phyloP scores from a whole-genome alignment of 2,113 vertebrate genomes.

The Corythornis vintsioides region DNA sequence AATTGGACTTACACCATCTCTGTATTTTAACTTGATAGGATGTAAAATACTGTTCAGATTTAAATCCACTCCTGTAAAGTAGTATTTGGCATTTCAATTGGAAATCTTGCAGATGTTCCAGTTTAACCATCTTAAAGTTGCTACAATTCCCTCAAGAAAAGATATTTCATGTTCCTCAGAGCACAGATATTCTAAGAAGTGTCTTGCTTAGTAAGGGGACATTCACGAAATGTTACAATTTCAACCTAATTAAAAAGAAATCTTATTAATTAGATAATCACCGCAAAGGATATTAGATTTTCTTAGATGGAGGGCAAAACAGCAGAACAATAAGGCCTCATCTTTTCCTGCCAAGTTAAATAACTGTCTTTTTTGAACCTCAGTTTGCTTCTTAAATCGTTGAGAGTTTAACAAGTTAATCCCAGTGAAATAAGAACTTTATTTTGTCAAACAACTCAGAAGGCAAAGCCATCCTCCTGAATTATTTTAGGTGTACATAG shows the following conservation, averaged over 20 bases:
- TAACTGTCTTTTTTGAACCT: neutral
- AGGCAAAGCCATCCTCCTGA: neutral
- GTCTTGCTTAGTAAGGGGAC: conserved; percentile 58
- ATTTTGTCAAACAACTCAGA: neutral
- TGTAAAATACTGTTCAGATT: neutral
- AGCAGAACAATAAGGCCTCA: neutral
- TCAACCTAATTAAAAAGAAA: conserved; percentile 72
- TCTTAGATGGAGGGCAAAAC: conserved; percentile 49
- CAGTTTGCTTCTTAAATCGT: neutral
- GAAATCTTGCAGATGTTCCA: conserved; percentile 59
- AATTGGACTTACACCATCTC: neutral
- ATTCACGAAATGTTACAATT: conserved; percentile 63
- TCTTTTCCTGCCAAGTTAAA: conserved; percentile 4
- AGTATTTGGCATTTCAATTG: conserved; percentile 45
- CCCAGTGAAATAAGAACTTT: neutral
- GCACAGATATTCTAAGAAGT: conserved; percentile 47
- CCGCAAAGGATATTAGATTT: conserved; percentile 38
- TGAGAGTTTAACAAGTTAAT: neutral
- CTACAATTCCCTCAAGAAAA: conserved; percentile 50
- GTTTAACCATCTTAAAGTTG: conserved; percentile 62
- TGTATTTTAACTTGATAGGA: neutral
- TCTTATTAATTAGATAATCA: conserved; percentile 69
- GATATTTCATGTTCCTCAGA: conserved; percentile 49
- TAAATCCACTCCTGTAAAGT: conserved; percentile 25
- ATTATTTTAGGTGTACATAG: neutral